Conservation (phyloP, 2,797 vertebrate genomes). For the Arctocebus calabarensis region DNA sequence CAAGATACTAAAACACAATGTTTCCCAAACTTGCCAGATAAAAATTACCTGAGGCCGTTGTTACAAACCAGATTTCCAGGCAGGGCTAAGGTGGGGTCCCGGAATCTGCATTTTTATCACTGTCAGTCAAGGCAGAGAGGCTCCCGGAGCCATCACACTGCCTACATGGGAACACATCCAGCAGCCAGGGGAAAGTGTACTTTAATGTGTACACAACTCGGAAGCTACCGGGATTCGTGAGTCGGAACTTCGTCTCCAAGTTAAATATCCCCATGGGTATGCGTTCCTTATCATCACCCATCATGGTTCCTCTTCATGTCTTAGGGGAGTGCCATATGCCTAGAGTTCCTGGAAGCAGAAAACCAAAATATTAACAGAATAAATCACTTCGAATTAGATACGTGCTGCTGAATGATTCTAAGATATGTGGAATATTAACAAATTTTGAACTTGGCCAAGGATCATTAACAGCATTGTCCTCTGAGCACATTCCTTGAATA, state of each 20-base stretch:
- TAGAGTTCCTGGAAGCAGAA: constrained; percentile 64
- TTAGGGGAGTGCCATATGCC: constrained; percentile 78
- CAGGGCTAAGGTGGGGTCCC: background rate
- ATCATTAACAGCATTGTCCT: constrained; percentile 51
- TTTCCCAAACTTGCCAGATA: constrained; percentile 27
- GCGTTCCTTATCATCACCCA: constrained; percentile 43
- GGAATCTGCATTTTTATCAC: background rate
- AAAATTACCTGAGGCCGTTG: constrained; percentile 19
- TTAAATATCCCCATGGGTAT: constrained; percentile 55
- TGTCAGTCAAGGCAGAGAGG: background rate
- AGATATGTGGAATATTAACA: constrained; percentile 68
- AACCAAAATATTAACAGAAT: constrained; percentile 74
- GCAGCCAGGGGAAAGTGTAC: background rate
- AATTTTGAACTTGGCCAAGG: constrained; percentile 8
- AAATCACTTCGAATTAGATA: constrained; percentile 76
- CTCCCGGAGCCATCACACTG: background rate
- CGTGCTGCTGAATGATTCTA: constrained; percentile 42
- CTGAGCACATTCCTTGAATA: background rate
- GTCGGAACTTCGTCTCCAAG: constrained; percentile 69
- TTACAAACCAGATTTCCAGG: background rate
- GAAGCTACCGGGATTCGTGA: background rate
- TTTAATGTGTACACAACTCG: background rate
- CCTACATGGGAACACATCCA: background rate
- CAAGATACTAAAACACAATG: background rate
- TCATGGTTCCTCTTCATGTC: constrained; percentile 18